phyloP scores from a whole-genome alignment of 2,797 vertebrate species.

The Tinamus major region DNA sequence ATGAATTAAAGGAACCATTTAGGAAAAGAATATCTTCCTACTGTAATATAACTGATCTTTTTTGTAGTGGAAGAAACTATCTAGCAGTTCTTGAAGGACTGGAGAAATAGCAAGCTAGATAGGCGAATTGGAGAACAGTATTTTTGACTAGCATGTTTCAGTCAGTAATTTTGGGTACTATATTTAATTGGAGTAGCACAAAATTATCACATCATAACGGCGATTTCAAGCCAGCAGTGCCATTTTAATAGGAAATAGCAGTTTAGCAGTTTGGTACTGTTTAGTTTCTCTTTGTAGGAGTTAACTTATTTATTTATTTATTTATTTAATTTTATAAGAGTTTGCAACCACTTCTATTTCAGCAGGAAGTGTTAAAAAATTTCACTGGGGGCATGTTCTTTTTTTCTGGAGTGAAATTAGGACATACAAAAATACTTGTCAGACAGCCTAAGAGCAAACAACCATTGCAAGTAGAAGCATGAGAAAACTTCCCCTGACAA shows the following conservation, averaged over 20 bases:
- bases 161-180: neutral
- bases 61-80: neutral
- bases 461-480: neutral
- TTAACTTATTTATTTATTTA: neutral
- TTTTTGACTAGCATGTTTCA: neutral
- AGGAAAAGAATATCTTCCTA: neutral
- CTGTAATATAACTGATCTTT: neutral
- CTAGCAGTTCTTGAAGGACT: neutral
- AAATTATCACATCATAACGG: neutral
- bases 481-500: slow-evolving; percentile 7
- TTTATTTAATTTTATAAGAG: neutral
- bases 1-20: neutral
- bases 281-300: neutral
- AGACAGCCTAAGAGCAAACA: neutral
- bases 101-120: neutral
- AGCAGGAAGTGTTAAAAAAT: slow-evolving; percentile 16
- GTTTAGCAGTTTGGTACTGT: neutral
- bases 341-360: neutral
- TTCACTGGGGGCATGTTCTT: neutral
- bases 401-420: neutral
- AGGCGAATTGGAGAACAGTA: neutral
- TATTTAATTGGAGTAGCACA: neutral
- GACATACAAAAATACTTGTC: neutral
- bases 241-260: neutral
- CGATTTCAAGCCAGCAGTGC: neutral